Conservation (phyloP, 2,888 invertebrate genomes). For the Auanema freiburgensis region DNA sequence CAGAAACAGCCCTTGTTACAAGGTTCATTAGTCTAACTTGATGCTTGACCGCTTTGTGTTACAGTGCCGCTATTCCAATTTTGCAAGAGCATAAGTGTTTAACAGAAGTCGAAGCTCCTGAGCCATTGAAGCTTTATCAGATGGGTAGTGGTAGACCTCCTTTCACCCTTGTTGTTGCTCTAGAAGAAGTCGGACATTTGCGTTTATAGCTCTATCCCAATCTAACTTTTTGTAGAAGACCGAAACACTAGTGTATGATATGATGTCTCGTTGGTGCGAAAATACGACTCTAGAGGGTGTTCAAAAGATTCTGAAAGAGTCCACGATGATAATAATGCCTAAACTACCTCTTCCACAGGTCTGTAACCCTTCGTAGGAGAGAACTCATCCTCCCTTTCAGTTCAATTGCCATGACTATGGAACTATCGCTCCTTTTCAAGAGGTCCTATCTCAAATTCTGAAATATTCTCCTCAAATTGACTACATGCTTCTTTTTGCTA, state of each 20-base stretch:
- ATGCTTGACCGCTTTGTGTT: conserved; percentile 5
- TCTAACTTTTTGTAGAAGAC: conserved; percentile 56
- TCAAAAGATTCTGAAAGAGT: conserved; percentile 29
- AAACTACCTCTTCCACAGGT: conserved; percentile 61
- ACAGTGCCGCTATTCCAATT: conserved; percentile 32
- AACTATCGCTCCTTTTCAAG: conserved; percentile 56
- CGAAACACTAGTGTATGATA: conserved; percentile 56
- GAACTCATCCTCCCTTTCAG: too few species aligned
- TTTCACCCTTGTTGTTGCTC: conserved; percentile 52
- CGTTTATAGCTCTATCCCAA: too few species aligned
- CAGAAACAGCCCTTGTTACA: conserved; percentile 46
- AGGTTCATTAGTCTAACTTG: conserved; percentile 17
- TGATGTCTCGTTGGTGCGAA: conserved; percentile 41
- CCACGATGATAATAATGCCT: conserved; percentile 55
- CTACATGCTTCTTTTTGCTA: conserved; percentile 51
- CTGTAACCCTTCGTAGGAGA: too few species aligned
- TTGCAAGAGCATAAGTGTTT: conserved; percentile 33
- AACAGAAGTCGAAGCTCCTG: conserved; percentile 20
- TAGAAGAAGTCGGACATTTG: conserved; percentile 54
- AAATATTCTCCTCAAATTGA: conserved; percentile 51
- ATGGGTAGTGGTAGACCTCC: conserved; percentile 54
- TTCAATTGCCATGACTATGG: conserved; percentile 62
- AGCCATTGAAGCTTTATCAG: conserved; percentile 25
- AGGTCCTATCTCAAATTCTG: conserved; percentile 44
- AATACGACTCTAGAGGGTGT: conserved; percentile 22